Percentiles rank a stretch among this genome's conserved stretches.
Evolutionary conservation across 2,888 invertebrate genomes (phyloP).

Genomic region (Griposia aprilina): DNA sequence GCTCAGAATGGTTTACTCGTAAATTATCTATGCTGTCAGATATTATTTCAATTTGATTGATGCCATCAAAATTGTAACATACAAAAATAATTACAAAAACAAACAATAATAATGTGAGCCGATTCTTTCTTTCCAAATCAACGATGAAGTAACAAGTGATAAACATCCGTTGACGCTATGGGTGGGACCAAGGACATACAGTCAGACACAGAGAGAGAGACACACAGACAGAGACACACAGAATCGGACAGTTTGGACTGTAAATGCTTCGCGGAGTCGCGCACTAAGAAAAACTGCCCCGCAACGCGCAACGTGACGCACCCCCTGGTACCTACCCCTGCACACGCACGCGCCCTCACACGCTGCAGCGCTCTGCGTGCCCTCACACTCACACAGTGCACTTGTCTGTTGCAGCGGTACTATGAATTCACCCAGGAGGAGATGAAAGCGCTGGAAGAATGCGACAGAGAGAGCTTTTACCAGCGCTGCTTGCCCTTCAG

Average conservation of each 20-base stretch:
- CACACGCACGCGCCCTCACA: not conserved
- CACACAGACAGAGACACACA: too few relatives aligned
- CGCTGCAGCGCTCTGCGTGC: too few relatives aligned
- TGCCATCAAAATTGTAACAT: constrained; percentile 40
- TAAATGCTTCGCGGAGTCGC: constrained; percentile 72
- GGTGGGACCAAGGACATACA: constrained; percentile 20
- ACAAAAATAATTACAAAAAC: constrained; percentile 58
- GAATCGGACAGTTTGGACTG: constrained; percentile 67
- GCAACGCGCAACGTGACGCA: constrained; percentile 81
- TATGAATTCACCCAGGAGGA: constrained; percentile 94
- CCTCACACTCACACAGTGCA: not conserved
- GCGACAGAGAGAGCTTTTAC: constrained; percentile 95
- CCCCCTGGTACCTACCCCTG: constrained; percentile 78
- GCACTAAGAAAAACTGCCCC: constrained; percentile 72
- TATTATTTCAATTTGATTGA: constrained; percentile 36
- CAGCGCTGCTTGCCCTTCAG: constrained; percentile 93
- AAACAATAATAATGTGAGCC: constrained; percentile 67
- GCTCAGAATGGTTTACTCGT: constrained; percentile 15
- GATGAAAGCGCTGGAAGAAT: constrained; percentile 93
- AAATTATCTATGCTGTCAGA: constrained; percentile 42
- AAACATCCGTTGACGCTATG: constrained; percentile 73
- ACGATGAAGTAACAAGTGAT: constrained; percentile 66
- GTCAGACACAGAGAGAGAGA: not conserved
- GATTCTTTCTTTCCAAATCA: constrained; percentile 63
- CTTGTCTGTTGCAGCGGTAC: constrained; percentile 81